These are phyloP conservation scores for Reticulitermes lucifugus DNA, from an alignment of 2,888 invertebrate species.

Conservation along the genomic window DNA sequence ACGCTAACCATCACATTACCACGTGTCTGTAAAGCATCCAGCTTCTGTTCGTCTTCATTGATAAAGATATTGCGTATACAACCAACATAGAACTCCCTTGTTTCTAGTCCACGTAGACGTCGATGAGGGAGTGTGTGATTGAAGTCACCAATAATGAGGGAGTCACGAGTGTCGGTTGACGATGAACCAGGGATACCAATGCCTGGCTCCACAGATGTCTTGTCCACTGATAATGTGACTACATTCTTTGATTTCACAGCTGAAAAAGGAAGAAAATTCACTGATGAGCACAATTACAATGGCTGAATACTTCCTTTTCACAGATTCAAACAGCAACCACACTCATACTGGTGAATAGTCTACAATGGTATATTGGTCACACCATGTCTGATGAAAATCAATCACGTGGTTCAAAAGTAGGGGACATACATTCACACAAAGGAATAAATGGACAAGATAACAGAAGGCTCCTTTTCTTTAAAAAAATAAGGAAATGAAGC, in stretches of 20 bases:
- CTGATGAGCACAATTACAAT: no score
- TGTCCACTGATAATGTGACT: conserved; percentile 88
- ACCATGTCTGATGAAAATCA: no score
- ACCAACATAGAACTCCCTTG: conserved; percentile 80
- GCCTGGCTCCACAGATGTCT: conserved; percentile 78
- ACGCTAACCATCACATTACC: conserved; percentile 82
- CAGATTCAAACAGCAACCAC: no score
- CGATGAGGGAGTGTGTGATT: conserved; percentile 66
- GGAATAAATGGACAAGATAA: no score
- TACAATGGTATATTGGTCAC: no score
- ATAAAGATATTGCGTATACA: conserved; percentile 81
- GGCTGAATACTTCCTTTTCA: no score
- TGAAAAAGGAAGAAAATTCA: conserved; percentile 59
- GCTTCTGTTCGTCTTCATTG: conserved; percentile 65
- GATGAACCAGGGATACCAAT: conserved; percentile 74
- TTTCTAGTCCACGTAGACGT: conserved; percentile 74
- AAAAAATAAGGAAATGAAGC: no score
- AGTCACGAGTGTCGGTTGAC: conserved; percentile 84
- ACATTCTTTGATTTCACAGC: conserved; percentile 92
- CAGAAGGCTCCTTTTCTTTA: no score
- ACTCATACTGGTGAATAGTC: no score
- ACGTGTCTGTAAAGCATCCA: conserved; percentile 71
- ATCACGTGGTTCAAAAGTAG: no score
- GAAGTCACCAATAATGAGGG: conserved; percentile 93
- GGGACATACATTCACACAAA: no score